phyloP scores from a whole-genome alignment of 2,888 invertebrate species.

The Drosophila neoperkinsi region DNA sequence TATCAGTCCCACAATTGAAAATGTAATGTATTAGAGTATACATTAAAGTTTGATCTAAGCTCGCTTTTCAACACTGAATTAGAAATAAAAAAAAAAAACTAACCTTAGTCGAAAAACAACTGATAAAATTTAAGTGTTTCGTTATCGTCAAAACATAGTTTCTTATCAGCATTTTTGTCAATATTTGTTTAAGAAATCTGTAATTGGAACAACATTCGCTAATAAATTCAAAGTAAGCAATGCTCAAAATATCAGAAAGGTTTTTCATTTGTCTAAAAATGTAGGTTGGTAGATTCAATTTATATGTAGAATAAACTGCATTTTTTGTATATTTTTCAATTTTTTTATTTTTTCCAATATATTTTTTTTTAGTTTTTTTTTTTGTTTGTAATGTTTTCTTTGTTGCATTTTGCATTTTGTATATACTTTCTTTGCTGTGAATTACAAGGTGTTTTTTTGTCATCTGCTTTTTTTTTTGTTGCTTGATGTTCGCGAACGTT shows the following conservation, averaged over 20 bases:
- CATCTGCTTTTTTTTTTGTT: constrained; percentile 37
- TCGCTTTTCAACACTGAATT: not conserved
- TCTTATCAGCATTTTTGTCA: not conserved
- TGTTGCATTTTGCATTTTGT: constrained; percentile 70
- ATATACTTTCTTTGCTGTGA: constrained; percentile 66
- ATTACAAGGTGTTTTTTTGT: constrained; percentile 54
- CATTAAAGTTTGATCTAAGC: not conserved
- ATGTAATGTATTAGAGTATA: not conserved
- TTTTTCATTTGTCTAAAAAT: not conserved
- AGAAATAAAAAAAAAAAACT: not conserved
- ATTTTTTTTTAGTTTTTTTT: constrained; percentile 64
- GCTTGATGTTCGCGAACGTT: constrained; percentile 49
- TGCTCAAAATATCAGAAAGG: not conserved
- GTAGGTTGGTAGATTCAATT: not conserved
- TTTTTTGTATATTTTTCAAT: constrained; percentile 66
- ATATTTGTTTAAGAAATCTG: not conserved
- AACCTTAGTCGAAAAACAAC: not conserved
- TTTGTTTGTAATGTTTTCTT: constrained; percentile 54
- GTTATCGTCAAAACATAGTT: not conserved
- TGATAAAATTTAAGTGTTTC: not conserved
- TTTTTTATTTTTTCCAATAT: constrained; percentile 79
- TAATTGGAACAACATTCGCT: not conserved
- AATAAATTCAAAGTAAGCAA: not conserved
- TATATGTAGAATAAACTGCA: not conserved
- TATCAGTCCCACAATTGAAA: not conserved